phyloP scores from a whole-genome alignment of 2,113 vertebrate genomes.

The Gobius niger region DNA sequence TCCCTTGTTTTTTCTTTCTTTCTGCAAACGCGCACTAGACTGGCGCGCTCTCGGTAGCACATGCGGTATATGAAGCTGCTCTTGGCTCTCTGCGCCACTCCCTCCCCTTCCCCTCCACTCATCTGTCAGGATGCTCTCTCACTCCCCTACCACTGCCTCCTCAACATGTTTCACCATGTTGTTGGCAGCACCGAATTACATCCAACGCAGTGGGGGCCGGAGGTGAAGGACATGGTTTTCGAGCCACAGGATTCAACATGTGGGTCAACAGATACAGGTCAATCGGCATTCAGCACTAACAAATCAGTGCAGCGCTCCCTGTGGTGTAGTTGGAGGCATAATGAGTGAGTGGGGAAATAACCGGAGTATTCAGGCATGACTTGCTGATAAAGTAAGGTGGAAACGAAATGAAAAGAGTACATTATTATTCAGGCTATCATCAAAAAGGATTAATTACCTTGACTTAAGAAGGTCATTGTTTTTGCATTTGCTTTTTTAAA shows the following conservation, averaged over 20 bases:
- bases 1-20: conserved; percentile 1
- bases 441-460: too few relatives aligned
- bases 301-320: conserved; percentile 18
- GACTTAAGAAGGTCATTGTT: too few relatives aligned
- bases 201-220: conserved; percentile 21
- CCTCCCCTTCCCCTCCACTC: conserved; percentile 60
- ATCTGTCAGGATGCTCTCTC: conserved; percentile 56
- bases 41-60: conserved; percentile 12
- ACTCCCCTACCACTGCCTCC: conserved; percentile 46
- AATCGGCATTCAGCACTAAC: conserved; percentile 1
- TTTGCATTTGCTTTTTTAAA: too few relatives aligned
- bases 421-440: too few relatives aligned
- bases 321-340: conserved; percentile 4
- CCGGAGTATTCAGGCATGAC: neutral
- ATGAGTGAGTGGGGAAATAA: conserved; percentile 16
- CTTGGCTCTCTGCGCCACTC: conserved; percentile 63
- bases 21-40: conserved; percentile 34
- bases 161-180: conserved; percentile 55
- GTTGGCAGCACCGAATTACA: conserved; percentile 21
- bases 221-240: conserved; percentile 13
- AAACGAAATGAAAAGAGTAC: too few relatives aligned
- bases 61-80: conserved; percentile 45
- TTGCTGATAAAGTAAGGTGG: neutral
- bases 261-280: conserved; percentile 4
- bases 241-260: neutral